phyloP scores from a whole-genome alignment of 2,113 vertebrate genomes.

The Salvelinus alpinus region DNA sequence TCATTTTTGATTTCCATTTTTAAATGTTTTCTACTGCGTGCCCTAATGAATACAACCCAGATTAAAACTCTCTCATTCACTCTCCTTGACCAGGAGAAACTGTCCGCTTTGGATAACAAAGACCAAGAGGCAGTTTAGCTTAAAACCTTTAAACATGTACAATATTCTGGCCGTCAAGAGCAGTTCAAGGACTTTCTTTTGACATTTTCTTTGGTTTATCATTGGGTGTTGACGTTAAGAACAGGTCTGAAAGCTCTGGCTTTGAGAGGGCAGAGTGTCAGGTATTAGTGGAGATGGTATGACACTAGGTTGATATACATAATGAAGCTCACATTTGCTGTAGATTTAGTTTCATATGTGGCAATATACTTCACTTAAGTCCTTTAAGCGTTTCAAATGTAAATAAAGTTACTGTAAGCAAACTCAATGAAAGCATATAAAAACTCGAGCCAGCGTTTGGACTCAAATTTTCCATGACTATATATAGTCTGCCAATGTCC shows the following conservation, averaged over 20 bases:
- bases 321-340: neutral
- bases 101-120: no score
- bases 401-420: no score
- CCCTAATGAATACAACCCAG: no score
- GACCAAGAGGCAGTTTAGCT: no score
- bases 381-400: neutral
- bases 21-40: no score
- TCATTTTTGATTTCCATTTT: no score
- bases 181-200: conserved; percentile 43
- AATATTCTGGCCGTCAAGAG: conserved; percentile 33
- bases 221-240: conserved; percentile 18
- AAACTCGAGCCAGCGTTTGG: neutral
- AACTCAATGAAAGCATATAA: no score
- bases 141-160: neutral
- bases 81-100: no score
- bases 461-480: neutral
- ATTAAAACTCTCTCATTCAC: no score
- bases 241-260: conserved; percentile 26
- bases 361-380: neutral
- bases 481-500: neutral
- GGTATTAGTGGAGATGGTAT: conserved; percentile 39
- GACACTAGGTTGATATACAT: conserved; percentile 24
- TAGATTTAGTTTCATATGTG: neutral
- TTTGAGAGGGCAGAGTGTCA: conserved; percentile 17
- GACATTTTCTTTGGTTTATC: conserved; percentile 43